A percentile compares a stretch with the other conserved stretches of the same genome.
phyloP scores from a whole-genome alignment of 2,888 invertebrate species.

The Leucoptera coffeella region DNA sequence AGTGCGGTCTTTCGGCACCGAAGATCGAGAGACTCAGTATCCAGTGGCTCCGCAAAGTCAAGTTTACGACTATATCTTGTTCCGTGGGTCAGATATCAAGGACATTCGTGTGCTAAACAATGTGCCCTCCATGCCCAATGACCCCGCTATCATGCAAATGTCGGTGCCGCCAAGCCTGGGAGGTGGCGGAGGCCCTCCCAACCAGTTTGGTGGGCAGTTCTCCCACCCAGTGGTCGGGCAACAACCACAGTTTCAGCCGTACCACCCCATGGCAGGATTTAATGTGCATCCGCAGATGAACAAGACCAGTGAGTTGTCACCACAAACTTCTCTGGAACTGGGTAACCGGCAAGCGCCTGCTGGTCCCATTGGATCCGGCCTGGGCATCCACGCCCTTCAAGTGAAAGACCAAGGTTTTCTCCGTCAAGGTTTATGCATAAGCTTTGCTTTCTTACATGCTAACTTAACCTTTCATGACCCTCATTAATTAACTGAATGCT shows the following conservation, averaged over 20 bases:
- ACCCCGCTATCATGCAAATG: slow-evolving; percentile 96
- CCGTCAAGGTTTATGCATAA: slow-evolving; percentile 14
- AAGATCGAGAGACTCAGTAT: slow-evolving; percentile 92
- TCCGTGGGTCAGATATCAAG: slow-evolving; percentile 97
- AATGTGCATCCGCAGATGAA: slow-evolving; percentile 35
- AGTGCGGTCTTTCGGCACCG: slow-evolving; percentile 99
- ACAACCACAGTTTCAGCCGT: slow-evolving; percentile 31
- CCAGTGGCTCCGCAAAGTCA: slow-evolving; percentile 96
- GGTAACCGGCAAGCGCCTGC: slow-evolving; percentile 23
- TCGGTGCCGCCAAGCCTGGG: slow-evolving; percentile 69
- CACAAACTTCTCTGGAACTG: slow-evolving; percentile 35
- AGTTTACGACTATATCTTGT: slow-evolving; percentile 97
- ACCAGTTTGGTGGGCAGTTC: slow-evolving; percentile 58
- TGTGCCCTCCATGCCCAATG: slow-evolving; percentile 81
- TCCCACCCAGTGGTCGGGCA: slow-evolving; percentile 66
- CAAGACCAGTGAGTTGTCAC: slow-evolving; percentile 52
- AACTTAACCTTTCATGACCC: no score
- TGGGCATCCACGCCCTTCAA: slow-evolving; percentile 39
- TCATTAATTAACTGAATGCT: no score
- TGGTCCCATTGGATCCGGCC: slow-evolving; percentile 40
- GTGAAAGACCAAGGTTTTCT: slow-evolving; percentile 54
- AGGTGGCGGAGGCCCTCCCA: slow-evolving; percentile 51
- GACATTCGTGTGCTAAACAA: slow-evolving; percentile 94
- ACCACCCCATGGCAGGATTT: slow-evolving; percentile 48
- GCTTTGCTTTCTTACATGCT: slow-evolving; percentile 29